Conservation (phyloP, 2,113 vertebrate genomes). For the Trichomycterus rosablanca region DNA sequence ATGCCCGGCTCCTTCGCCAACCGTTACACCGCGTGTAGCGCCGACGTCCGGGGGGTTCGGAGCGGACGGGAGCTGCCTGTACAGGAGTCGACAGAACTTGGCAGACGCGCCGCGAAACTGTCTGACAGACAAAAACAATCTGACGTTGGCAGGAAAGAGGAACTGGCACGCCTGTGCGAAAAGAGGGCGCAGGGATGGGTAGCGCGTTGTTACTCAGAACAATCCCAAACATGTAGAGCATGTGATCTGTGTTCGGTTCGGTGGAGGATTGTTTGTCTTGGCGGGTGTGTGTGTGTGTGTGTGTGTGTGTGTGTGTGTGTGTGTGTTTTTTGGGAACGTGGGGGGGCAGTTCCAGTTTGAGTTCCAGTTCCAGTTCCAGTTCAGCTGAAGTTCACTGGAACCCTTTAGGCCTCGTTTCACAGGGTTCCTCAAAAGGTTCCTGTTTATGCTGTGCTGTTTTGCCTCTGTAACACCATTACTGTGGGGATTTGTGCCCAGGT, state of each 20-base stretch:
- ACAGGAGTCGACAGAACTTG: constrained; percentile 20
- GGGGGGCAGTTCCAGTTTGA: no score
- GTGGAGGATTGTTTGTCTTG: constrained; percentile 9
- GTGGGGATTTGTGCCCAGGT: no score
- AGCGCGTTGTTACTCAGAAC: no score
- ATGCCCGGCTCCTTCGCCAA: no score
- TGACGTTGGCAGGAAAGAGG: constrained; percentile 10
- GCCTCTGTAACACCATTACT: no score
- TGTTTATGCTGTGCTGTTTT: neutral
- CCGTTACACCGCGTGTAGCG: no score
- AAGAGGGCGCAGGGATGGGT: constrained; percentile 9
- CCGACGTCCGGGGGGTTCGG: neutral
- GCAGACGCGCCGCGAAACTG: no score
- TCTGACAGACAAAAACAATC: constrained; percentile 26
- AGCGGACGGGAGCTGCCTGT: constrained; percentile 11
- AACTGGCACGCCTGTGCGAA: neutral
- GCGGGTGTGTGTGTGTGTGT: no score
- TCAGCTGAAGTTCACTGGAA: constrained; percentile 5
- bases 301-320: no score
- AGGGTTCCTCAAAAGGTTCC: neutral
- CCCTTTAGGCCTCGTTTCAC: neutral
- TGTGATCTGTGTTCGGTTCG: constrained; percentile 9
- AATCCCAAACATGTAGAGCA: constrained; percentile 26
- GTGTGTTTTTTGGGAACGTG: no score
- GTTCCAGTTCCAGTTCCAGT: constrained; percentile 5